phyloP scores from a whole-genome alignment of 2,797 vertebrate genomes.

The Sebastes aleutianus region DNA sequence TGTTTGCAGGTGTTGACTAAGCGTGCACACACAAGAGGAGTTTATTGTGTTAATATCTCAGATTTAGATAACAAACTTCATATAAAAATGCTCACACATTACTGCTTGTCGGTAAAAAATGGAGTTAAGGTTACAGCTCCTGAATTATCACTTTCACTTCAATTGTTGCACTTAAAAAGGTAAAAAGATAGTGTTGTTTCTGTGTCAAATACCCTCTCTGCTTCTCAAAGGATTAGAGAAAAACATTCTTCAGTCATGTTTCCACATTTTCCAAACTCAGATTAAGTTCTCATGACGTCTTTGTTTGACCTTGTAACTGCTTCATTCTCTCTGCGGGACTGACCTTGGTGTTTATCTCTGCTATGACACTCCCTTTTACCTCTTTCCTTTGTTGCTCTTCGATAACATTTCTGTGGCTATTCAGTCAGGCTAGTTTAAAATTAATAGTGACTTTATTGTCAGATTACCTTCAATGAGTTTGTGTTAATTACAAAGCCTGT shows the following conservation, averaged over 20 bases:
- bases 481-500: neutral
- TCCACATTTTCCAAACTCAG: slow-evolving; percentile 1
- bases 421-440: neutral
- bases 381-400: slow-evolving; percentile 19
- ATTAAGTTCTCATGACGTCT: slow-evolving; percentile 36
- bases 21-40: neutral
- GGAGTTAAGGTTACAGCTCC: neutral
- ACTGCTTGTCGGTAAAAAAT: neutral
- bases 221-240: neutral
- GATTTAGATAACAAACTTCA: neutral
- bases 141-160: neutral
- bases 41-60: neutral
- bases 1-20: neutral
- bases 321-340: slow-evolving; percentile 39
- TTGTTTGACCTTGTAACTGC: slow-evolving; percentile 42
- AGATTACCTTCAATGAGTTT: neutral
- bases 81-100: neutral
- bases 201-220: neutral
- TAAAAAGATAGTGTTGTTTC: neutral
- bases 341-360: slow-evolving; percentile 67
- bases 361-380: slow-evolving; percentile 49
- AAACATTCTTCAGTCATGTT: neutral
- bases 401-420: neutral
- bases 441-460: neutral
- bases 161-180: neutral